phyloP scores from a whole-genome alignment of 2,113 vertebrate genomes.

The Paralichthys olivaceus region DNA sequence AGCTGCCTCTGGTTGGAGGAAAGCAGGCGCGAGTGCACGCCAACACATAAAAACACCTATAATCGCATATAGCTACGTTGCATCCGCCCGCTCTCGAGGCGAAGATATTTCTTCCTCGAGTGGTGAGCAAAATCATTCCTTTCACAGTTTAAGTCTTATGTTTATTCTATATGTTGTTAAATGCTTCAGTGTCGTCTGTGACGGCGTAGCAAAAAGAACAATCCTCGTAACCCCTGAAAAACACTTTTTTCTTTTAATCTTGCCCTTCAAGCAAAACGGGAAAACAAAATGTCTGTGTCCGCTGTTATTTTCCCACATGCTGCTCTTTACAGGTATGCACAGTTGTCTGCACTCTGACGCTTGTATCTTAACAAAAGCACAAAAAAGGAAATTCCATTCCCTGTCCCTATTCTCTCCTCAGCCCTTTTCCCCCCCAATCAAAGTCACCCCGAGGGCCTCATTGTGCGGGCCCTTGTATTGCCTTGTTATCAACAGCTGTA shows the following conservation, averaged over 20 bases:
- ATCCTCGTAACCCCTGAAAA: slow-evolving; percentile 7
- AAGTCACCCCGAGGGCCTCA: slow-evolving; percentile 66
- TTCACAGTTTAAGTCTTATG: slow-evolving; percentile 21
- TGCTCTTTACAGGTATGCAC: slow-evolving; percentile 43
- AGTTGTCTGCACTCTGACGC: slow-evolving; percentile 33
- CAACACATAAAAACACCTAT: slow-evolving; percentile 41
- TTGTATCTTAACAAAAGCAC: slow-evolving; percentile 42
- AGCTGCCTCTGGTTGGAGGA: slow-evolving; percentile 49
- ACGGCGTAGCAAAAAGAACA: slow-evolving; percentile 21
- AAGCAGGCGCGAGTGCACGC: slow-evolving; percentile 4
- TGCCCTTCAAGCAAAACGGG: background rate
- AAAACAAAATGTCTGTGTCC: slow-evolving; percentile 25
- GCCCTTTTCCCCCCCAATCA: slow-evolving; percentile 56
- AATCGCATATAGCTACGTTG: slow-evolving; percentile 40
- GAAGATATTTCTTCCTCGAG: slow-evolving; percentile 23
- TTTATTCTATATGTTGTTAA: slow-evolving; percentile 30
- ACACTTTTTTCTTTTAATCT: slow-evolving; percentile 1
- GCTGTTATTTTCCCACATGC: slow-evolving; percentile 31
- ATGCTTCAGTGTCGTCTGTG: background rate
- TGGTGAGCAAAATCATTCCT: slow-evolving; percentile 24
- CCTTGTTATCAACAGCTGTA: slow-evolving; percentile 75
- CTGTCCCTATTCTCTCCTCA: slow-evolving; percentile 37
- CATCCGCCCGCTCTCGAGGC: slow-evolving; percentile 27
- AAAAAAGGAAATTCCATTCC: slow-evolving; percentile 45
- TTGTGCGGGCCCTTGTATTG: slow-evolving; percentile 66